These are phyloP conservation scores for Venusia cambrica DNA, from an alignment of 2,888 invertebrate species.

Conservation along the genomic window DNA sequence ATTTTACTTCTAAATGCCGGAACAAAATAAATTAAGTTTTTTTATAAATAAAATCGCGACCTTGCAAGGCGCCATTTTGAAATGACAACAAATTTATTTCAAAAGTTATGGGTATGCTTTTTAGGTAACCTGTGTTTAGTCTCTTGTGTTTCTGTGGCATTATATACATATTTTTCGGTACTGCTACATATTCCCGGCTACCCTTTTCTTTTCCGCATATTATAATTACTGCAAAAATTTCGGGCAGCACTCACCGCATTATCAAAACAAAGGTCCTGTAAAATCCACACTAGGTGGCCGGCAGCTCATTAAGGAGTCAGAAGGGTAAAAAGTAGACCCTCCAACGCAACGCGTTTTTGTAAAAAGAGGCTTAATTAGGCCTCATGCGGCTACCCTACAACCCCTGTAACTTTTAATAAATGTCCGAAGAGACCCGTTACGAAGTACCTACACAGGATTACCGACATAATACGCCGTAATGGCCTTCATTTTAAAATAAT, in stretches of 20 bases:
- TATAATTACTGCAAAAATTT: conserved; percentile 49
- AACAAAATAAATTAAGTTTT: too few relatives aligned
- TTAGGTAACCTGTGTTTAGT: not conserved
- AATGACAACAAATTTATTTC: too few relatives aligned
- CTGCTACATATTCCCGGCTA: too few relatives aligned
- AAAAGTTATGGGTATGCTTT: too few relatives aligned
- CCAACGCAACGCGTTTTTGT: conserved; percentile 65
- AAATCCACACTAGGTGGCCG: conserved; percentile 69
- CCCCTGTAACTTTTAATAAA: conserved; percentile 81
- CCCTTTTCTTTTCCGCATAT: conserved; percentile 28
- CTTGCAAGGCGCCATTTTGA: too few relatives aligned
- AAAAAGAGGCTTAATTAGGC: conserved; percentile 80
- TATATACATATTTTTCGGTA: not conserved
- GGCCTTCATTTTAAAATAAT: conserved; percentile 26
- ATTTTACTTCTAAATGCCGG: too few relatives aligned
- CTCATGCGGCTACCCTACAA: conserved; percentile 74
- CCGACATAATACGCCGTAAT: conserved; percentile 29
- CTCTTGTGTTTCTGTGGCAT: not conserved
- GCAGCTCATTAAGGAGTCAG: conserved; percentile 77
- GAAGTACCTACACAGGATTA: conserved; percentile 36
- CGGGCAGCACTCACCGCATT: conserved; percentile 47
- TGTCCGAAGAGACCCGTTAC: conserved; percentile 68
- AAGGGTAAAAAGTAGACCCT: conserved; percentile 71
- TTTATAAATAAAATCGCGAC: too few relatives aligned
- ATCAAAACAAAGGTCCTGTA: conserved; percentile 61